Base-by-base conservation (phyloP, 2,797 vertebrate species). In the Fistularia commersonii region DNA sequence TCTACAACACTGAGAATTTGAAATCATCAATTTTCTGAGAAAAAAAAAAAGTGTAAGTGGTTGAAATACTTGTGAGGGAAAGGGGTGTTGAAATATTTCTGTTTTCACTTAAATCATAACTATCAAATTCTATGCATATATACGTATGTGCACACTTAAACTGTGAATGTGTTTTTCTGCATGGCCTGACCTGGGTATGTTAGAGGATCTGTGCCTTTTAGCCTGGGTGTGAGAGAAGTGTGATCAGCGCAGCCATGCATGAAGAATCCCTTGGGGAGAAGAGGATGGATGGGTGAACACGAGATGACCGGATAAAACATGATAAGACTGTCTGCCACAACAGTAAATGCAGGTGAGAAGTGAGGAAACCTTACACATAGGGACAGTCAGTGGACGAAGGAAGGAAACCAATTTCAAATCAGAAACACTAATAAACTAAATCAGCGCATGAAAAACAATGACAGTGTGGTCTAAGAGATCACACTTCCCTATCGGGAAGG, bases 261-360 rank as follows among this genome's bases (percentile, higher is more conserved):
- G 71, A 85, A 74, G 61, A 80, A 82, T 64, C 66, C 75, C 75
- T 33, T 2, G 53, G 6, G 55, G 58, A 63, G 59, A 51, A 10
- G 31, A 41, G 55, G 66, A 74, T 50, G 68, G 73, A 72, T 72
- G 70, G 54, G 45, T 66, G 61, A 80, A 61, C 73, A 72, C 53
- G 72, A 66, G 64, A 76, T 61, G 70, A 65, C 59, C 12, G 60
- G 66, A 66, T 77, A 60, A 77, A 81, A 80, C 76, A 77, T 56
- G 48, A 60, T 33, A 57, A 43, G 63, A 69, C 65, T 57, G 46
- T 66, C 63, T 61, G 61, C 51, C 72, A 70, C 54, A 72, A 60
- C 58, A 49, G 49, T 54, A 48, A 41, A 43, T 7, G 33, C 45
- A 49, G 12, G 15, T 13, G 41, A 13, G 6, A 42, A 23, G 23